Conservation (phyloP, 2,797 vertebrate genomes). For the Dermochelys coriacea region DNA sequence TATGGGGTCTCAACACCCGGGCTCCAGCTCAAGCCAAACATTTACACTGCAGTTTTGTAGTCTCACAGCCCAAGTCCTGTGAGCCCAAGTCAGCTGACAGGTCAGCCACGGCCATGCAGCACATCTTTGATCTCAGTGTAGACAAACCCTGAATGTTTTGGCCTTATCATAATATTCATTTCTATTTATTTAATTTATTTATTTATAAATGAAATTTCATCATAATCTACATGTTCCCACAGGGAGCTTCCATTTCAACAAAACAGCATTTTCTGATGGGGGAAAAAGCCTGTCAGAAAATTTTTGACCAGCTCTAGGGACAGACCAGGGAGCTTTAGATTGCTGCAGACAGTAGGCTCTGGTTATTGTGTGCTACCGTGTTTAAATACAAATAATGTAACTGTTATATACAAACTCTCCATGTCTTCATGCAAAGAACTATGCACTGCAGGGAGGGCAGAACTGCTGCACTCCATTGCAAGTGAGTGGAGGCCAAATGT, state of each 20-base stretch:
- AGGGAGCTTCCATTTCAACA: background rate
- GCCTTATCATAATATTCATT: background rate
- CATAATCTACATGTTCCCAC: background rate
- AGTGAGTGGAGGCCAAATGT: background rate
- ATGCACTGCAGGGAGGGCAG: background rate
- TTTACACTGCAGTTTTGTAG: background rate
- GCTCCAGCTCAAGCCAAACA: background rate
- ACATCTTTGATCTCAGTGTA: background rate
- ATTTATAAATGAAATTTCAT: slow-evolving; percentile 8
- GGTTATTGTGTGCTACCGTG: background rate
- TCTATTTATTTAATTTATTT: background rate
- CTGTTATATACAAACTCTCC: background rate
- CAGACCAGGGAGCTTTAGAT: background rate
- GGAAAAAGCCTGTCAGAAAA: background rate
- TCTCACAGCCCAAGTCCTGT: background rate
- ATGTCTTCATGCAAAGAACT: background rate
- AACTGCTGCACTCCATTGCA: background rate
- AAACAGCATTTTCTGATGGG: slow-evolving; percentile 10
- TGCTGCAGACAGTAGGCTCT: background rate
- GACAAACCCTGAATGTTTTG: background rate
- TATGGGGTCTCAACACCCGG: background rate
- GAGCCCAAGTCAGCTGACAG: background rate
- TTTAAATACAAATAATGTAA: background rate
- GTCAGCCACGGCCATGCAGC: background rate
- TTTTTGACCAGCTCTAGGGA: background rate